Conservation (phyloP, 2,797 vertebrate species). For the Miichthys miiuy region DNA sequence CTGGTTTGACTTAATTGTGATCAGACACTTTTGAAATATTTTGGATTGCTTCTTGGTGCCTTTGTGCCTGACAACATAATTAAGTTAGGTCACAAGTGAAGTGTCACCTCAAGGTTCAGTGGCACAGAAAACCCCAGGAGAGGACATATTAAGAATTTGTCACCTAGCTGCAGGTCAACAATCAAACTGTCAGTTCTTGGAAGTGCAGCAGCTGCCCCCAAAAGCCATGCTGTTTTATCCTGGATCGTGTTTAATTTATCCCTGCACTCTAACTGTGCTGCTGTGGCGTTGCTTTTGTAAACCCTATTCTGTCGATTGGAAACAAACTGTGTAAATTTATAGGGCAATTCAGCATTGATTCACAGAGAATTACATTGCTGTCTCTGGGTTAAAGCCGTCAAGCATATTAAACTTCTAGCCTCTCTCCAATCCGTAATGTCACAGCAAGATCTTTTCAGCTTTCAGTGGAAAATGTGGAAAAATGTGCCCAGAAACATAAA, state of each 20-base stretch:
- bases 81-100: neutral
- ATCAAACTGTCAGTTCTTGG: conserved; percentile 48
- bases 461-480: conserved; percentile 2
- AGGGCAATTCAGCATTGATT: conserved; percentile 26
- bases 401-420: neutral
- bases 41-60: neutral
- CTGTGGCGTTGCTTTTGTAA: conserved; percentile 12
- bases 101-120: conserved; percentile 45
- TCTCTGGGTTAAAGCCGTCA: conserved; percentile 12
- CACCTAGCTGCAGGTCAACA: conserved; percentile 49
- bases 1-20: neutral
- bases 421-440: neutral
- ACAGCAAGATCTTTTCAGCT: conserved; percentile 2
- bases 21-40: neutral
- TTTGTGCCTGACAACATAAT: neutral
- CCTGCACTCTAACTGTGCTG: conserved; percentile 35
- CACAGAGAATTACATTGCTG: conserved; percentile 4
- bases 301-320: conserved; percentile 13
- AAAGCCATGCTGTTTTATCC: conserved; percentile 30
- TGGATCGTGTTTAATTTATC: conserved; percentile 40
- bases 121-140: conserved; percentile 24
- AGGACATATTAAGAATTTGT: conserved; percentile 49
- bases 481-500: neutral
- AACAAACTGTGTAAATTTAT: conserved; percentile 22
- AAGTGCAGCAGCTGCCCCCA: conserved; percentile 55